These are phyloP conservation scores for Orestias chungarensis DNA, from an alignment of 2,797 vertebrate species.

Conservation along the genomic window DNA sequence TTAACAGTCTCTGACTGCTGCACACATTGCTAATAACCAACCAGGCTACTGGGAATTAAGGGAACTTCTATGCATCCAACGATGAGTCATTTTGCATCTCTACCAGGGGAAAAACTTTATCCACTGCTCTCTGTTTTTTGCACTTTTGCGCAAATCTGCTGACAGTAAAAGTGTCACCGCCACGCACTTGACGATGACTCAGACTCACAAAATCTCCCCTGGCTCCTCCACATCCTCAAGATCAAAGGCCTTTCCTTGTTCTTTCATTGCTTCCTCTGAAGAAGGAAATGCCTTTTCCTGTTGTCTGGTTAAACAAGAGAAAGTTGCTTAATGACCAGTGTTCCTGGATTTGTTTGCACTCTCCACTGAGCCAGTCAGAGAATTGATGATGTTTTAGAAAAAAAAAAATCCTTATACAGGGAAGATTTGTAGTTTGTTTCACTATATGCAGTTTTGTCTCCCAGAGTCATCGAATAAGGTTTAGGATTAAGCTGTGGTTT, in stretches of 20 bases:
- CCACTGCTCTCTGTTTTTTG: conserved; percentile 36
- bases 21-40: conserved; percentile 57
- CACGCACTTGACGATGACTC: conserved; percentile 62
- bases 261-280: conserved; percentile 75
- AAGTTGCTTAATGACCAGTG: conserved; percentile 65
- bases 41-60: conserved; percentile 54
- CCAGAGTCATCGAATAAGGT: conserved; percentile 22
- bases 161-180: conserved; percentile 66
- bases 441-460: conserved; percentile 16
- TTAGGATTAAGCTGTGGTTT: conserved; percentile 45
- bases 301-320: conserved; percentile 58
- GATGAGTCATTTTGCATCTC: conserved; percentile 68
- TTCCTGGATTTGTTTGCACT: conserved; percentile 48
- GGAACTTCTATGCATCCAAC: conserved; percentile 54
- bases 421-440: conserved; percentile 37
- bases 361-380: conserved; percentile 22
- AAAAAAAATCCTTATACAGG: conserved; percentile 16
- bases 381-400: conserved; percentile 31
- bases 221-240: conserved; percentile 59
- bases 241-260: conserved; percentile 68
- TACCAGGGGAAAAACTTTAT: conserved; percentile 39
- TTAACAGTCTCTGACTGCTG: conserved; percentile 25
- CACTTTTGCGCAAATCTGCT: conserved; percentile 50
- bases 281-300: conserved; percentile 77
- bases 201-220: conserved; percentile 55